Evolutionary conservation across 2,113 vertebrate species (phyloP), one percentile per base, ranked within the genome.

Genomic region (Saguinus imperator): DNA sequence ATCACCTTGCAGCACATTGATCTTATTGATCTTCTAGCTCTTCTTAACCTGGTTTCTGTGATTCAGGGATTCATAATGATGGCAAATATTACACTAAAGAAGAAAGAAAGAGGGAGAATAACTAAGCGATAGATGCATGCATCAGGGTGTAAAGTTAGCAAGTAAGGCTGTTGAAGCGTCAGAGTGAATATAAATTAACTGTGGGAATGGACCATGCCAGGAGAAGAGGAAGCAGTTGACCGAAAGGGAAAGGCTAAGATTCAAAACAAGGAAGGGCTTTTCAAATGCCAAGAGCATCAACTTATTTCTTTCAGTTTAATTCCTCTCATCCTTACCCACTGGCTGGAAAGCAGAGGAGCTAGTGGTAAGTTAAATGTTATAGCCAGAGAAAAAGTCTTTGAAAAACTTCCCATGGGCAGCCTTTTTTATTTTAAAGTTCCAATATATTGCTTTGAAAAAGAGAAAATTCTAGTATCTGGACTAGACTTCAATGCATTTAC

Each of bases 1-100:
- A 6, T 18, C 68, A 23, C 25, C 1, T 32, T 0, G 6, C 1
- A 17, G 37, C 45, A 8, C 25, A 0, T 0, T 3, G 29, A 10
- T 5, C 0, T 0, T 8, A 25, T 17, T 52, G 52, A 52, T 5
- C 4, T 7, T 11, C 25, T 2, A 23, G 66, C 12, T 64, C 61
- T 3, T 18, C 8, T 27, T 8, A 1, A 12, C 25, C 45, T 37
- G 32, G 29, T 2, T 0, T 45, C 20, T 75, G 40, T 20, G 45
- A 23, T 2, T n/a, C 10, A 21, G 50, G 66, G n/a, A n/a, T 35
- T 52, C 37, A 6, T 23, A 1, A 16, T 10, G 10, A 4, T 2
- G 18, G 4, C 11, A 12, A 5, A 27, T 35, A 32, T 11, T 50
- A 58, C 3, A 10, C 75, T 40, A 4, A 1, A 68, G 23, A 16